Base-by-base conservation (phyloP, 2,888 invertebrate genomes). In the Trissolcus japonicus region DNA sequence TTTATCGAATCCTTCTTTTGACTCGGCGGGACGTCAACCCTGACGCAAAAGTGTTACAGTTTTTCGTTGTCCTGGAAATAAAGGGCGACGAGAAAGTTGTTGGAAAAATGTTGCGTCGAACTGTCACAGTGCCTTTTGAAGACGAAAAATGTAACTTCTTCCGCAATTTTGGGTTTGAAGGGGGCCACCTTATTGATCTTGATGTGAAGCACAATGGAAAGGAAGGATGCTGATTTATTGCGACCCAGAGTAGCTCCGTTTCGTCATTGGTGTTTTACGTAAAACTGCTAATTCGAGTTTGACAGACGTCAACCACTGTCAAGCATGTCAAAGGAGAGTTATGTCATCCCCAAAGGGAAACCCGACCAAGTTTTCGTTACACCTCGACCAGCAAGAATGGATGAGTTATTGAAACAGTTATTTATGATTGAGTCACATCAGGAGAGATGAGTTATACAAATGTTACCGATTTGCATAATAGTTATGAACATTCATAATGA, bases 11-110 rank as follows among this genome's bases (percentile, higher is more conserved):
- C 68, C 68, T 75, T 74, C 61, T 51, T 57, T 53, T 51, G 35
- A 41, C 51, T 60, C 35, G 6, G 25, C 29, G 19, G 35, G 21
- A 3, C 9, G 11, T 60, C 25, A 50, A 60, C 25, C 50, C 60
- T 68, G 69, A 76, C 69, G 71, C 61, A 69, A 69, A 76, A 76
- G 76, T 76, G 76, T 76, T 76, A 40, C 69, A 76, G 17, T 66
- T 59, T 56, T 11, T 46, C 13, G n/a, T 69, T 69, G 55, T 65
- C 25, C 4, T 0, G 1, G 35, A 14, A 35, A 9, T n/a, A 76
- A 76, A 66, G 65, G 60, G 55, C 62, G 6, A 17, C 7, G 43
- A 35, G 14, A 59, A 66, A 69, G 61, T 69, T n/a, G n/a, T 19
- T 76, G 71, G 61, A 9, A 53, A 76, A 76, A 61, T 76, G 51